Conservation (phyloP, 2,113 vertebrate species). For the Epinephelus moara region DNA sequence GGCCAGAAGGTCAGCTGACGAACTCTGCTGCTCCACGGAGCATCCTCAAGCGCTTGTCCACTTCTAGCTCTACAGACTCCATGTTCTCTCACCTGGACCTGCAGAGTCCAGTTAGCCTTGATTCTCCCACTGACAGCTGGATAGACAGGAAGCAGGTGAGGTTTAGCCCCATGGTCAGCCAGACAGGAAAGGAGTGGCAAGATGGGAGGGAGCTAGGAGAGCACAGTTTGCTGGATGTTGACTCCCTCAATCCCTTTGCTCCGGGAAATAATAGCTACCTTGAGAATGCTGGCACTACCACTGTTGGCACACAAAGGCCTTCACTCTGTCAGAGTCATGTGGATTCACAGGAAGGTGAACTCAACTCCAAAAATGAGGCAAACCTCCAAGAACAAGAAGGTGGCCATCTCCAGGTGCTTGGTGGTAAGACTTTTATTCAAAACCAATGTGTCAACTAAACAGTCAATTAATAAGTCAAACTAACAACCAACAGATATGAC, state of each 20-base stretch:
- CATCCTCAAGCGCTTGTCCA: slow-evolving; percentile 86
- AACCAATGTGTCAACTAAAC: slow-evolving; percentile 25
- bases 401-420: slow-evolving; percentile 46
- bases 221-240: slow-evolving; percentile 80
- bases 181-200: slow-evolving; percentile 55
- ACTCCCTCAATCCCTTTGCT: slow-evolving; percentile 32
- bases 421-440: slow-evolving; percentile 84
- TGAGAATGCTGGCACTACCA: neutral
- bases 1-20: slow-evolving; percentile 55
- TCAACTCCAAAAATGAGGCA: slow-evolving; percentile 48
- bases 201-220: slow-evolving; percentile 79
- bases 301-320: slow-evolving; percentile 22
- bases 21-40: slow-evolving; percentile 64
- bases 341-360: slow-evolving; percentile 37
- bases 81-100: slow-evolving; percentile 73
- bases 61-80: slow-evolving; percentile 87
- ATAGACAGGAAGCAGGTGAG: slow-evolving; percentile 89
- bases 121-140: slow-evolving; percentile 57
- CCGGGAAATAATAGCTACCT: slow-evolving; percentile 16
- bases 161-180: slow-evolving; percentile 78
- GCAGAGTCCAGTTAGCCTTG: slow-evolving; percentile 40
- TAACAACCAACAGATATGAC: neutral
- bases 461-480: slow-evolving; percentile 17
- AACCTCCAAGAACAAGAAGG: slow-evolving; percentile 49
- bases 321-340: slow-evolving; percentile 25